phyloP scores from a whole-genome alignment of 2,797 vertebrate species.

The Esox lucius region DNA sequence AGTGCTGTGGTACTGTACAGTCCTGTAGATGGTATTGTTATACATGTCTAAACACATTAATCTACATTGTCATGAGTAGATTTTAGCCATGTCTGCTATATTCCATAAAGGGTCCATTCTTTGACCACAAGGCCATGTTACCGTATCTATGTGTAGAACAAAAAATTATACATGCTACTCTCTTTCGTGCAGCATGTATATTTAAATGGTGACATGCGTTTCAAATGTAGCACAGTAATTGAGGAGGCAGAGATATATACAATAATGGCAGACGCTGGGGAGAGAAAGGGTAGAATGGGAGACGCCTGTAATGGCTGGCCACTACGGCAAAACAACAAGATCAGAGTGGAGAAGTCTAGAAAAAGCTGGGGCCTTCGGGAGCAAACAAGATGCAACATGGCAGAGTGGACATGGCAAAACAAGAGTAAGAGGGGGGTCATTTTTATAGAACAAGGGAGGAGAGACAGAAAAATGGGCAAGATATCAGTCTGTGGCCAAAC shows the following conservation, averaged over 20 bases:
- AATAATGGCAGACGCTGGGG: neutral
- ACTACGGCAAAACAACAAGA: neutral
- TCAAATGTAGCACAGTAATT: neutral
- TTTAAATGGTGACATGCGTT: neutral
- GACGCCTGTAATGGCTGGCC: no score
- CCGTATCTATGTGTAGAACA: neutral
- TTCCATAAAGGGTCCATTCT: neutral
- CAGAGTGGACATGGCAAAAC: neutral
- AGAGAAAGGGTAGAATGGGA: neutral
- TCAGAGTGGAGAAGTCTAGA: neutral
- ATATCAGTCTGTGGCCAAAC: neutral
- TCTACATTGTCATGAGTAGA: no score
- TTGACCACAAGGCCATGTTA: neutral
- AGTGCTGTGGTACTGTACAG: no score
- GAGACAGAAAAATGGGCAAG: neutral
- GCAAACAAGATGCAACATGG: neutral
- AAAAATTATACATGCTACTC: neutral
- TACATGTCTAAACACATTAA: no score
- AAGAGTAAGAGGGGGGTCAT: neutral
- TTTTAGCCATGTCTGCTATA: no score
- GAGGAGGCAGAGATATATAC: neutral
- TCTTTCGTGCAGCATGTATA: neutral
- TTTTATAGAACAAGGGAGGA: neutral
- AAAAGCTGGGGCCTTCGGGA: neutral
- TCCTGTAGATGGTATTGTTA: no score